Base-by-base conservation (phyloP, 2,113 vertebrate genomes). In the Anoplopoma fimbria region DNA sequence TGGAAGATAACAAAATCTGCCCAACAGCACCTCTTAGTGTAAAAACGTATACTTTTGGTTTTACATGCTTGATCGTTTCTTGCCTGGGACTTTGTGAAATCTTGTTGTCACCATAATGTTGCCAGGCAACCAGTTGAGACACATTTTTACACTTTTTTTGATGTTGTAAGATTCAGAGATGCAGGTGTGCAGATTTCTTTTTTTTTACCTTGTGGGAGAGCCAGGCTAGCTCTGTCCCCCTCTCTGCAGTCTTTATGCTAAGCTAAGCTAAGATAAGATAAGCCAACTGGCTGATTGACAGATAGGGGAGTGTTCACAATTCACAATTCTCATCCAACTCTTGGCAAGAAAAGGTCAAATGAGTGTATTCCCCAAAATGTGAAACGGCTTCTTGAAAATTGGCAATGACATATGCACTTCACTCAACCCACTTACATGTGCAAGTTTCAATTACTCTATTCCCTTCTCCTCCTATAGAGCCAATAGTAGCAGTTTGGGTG, bases 401-500 rank as follows among this genome's bases (percentile, higher is more conserved):
- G 14, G 6, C 21, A 60, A 62, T 65, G 34, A 9, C 6, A 58
- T 17, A 34, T 58, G 9, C 13, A 19, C 25, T 60, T 69, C 13
- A 60, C 14, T 40, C n/a, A 62, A n/a, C 14, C 10, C 0, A 47
- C 1, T 10, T 38, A n/a, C 14, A 57, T 69, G 38, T 38, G 25
- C 73, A 3, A 42, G 75, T 75, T 57, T 23, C 38, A 83, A 31
- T 47, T 0, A 4, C 19, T 47, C 7, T n/a, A 0, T 36, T 63
- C 0, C 17, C 8, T 33, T 86, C 17, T 63, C 38, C 4, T 77
- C 4, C 73, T 27, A 6, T 34, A 95, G 95, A 85, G 15, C 91
- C 90, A 23, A 29, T 95, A 67, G 65, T 63, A 33, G n/a, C 40
- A 4, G 90, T 88, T 1, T 8, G 1, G n/a, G 53, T 95, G 23